Conservation (phyloP, 2,888 invertebrate genomes). For the Cinara cedri region DNA sequence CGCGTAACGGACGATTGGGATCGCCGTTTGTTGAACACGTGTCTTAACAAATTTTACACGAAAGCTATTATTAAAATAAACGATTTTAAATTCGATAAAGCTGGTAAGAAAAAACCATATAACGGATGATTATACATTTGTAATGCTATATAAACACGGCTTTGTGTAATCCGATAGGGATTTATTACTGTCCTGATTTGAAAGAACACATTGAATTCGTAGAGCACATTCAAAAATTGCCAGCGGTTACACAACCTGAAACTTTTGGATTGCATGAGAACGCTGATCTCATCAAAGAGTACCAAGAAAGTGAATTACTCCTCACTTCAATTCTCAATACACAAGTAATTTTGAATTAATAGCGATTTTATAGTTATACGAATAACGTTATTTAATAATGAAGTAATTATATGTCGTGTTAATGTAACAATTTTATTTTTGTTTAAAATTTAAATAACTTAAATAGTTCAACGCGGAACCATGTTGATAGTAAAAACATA, state of each 20-base stretch:
- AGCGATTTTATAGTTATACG: too few species aligned
- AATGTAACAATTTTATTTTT: too few species aligned
- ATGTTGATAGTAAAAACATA: too few species aligned
- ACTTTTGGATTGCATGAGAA: slow-evolving; percentile 90
- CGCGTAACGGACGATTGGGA: slow-evolving; percentile 88
- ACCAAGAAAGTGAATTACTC: slow-evolving; percentile 35
- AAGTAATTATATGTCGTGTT: too few species aligned
- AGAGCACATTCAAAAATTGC: slow-evolving; percentile 64
- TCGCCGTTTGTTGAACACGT: slow-evolving; percentile 75
- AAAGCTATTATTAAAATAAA: slow-evolving; percentile 27
- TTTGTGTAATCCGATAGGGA: slow-evolving; percentile 9
- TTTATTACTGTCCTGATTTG: slow-evolving; percentile 38
- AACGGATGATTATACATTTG: background rate
- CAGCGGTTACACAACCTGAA: slow-evolving; percentile 80
- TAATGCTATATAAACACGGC: background rate
- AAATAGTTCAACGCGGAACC: too few species aligned
- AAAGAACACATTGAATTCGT: slow-evolving; percentile 33
- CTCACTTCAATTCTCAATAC: slow-evolving; percentile 38
- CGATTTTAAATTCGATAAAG: slow-evolving; percentile 38
- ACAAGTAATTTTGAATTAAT: slow-evolving; percentile 43
- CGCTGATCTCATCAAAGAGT: slow-evolving; percentile 84
- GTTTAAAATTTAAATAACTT: too few species aligned
- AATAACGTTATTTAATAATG: too few species aligned
- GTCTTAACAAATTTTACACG: slow-evolving; percentile 20
- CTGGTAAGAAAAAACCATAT: background rate